Evolutionary conservation across 1,140 invertebrate genomes (phyloP).

Genomic region (Microplitis mediator): DNA sequence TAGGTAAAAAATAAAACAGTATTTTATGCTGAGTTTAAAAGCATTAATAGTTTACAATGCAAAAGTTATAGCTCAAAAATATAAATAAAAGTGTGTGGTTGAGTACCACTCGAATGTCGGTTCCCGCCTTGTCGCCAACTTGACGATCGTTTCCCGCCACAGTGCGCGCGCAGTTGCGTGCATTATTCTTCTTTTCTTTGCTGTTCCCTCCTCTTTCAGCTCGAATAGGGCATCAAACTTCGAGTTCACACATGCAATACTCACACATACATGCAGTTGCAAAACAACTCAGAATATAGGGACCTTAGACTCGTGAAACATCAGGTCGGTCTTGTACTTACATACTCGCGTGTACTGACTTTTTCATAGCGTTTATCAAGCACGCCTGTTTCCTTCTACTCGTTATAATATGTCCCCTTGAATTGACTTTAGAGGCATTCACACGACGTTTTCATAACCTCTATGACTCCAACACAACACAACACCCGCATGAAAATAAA

Average conservation of each 20-base stretch:
- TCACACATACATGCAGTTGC: background rate
- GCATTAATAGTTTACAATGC: no score
- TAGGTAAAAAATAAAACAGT: no score
- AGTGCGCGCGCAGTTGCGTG: constrained; percentile 7
- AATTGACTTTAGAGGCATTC: background rate
- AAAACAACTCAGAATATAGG: background rate
- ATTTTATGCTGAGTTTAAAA: no score
- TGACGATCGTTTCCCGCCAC: background rate
- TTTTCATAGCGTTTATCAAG: background rate
- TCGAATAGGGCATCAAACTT: constrained; percentile 9
- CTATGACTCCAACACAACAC: background rate
- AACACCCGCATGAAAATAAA: constrained; percentile 1
- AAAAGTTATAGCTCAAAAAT: no score
- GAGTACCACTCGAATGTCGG: background rate
- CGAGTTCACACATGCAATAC: background rate
- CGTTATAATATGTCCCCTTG: background rate
- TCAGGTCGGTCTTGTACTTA: background rate
- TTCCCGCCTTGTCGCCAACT: no score
- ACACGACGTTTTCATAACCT: constrained; percentile 1
- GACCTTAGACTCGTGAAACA: background rate
- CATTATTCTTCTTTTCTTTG: background rate
- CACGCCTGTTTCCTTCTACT: background rate
- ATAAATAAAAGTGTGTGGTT: no score
- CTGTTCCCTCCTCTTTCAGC: background rate
- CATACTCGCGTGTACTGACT: background rate